Base-by-base conservation (phyloP, 1,140 invertebrate species). In the Apis laboriosa region DNA sequence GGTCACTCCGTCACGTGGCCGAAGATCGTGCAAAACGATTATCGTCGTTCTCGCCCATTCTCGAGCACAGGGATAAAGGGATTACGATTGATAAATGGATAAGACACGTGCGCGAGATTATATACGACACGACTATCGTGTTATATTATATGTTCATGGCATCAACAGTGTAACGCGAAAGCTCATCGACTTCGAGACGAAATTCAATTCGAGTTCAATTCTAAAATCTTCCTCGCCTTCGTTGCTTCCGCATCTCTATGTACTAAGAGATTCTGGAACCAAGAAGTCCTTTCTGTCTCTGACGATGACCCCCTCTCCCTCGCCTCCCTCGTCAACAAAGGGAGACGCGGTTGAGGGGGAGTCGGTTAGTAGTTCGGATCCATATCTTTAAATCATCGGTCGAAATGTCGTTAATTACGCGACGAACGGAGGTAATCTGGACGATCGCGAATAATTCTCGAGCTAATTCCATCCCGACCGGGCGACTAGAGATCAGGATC, bases 401-500 rank as follows among this genome's bases (percentile, higher is more conserved):
- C 79, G 78, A 86, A 89, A 80, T 67, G 73, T 70, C 88, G 82
- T 89, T 88, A 88, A 89, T 88, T 89, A 88, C 78, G 76, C 75
- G 88, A 86, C 71, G 84, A 82, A 82, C 67, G 86, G 64, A 71
- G 71, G 67, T 79, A 78, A 84, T 88, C 75, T 79, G 58, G 28
- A 17, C 78, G 77, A 79, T 66, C 81, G 60, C 73, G 82, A 82
- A 84, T 86, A 85, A 43, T 43, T 43, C 79, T 83, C 56, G 67
- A 66, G 80, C 82, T 89, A 88, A 89, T 86, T 90, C 83, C 79
- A 66, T 81, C 60, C 70, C 55, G 56, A 72, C n/a, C 78, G 74
- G 77, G 68, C 63, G 68, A 61, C 73, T 67, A 79, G 24, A 86
- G 86, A 90, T 88, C 88, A 88, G 85, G 86, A 92, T 91, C 90